Evolutionary conservation across 2,113 vertebrate species (phyloP), one percentile per base, ranked within the genome.

Genomic region (Elaphurus davidianus): DNA sequence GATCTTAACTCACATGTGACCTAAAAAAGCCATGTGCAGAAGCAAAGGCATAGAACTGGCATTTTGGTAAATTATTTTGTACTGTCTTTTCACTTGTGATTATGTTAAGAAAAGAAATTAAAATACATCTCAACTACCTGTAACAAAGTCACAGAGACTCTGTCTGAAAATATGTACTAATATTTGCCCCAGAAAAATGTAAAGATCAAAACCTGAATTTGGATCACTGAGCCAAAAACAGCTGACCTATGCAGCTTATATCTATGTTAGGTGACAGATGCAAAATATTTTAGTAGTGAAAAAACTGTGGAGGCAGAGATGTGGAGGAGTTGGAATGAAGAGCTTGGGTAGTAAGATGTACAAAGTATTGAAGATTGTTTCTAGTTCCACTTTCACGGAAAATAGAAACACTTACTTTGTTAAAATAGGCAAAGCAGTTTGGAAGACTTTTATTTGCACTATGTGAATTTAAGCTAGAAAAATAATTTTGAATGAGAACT

Each of bases 1-100:
- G 30, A 5, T 92, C 27, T 93, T 82, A 96, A 96, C n/a, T 94
- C 25, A 92, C 23, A 60, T 27, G n/a, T 92, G 88, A 96, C 28
- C 84, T 85, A 91, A 82, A 94, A 86, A 62, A 54, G 14, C 0
- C 19, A 54, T 55, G 40, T 25, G 15, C 47, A 62, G 60, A 94
- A 91, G 90, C 36, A 92, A 95, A 93, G 50, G 4, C 13, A 50
- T 4, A 52, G 11, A 54, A 45, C 0, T 52, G 74, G 11, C 13
- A 94, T 89, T 87, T 95, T 89, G 47, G 27, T 33, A 95, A 81
- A 93, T 60, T 67, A 45, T 8, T 45, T 17, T 10, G 47, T 55
- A 25, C 3, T 87, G 2, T 76, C 43, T 81, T 92, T 78, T 87
- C 50, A 57, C 25, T 45, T 57, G 89, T 93, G 50, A 79, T 97